A percentile compares a stretch with the other conserved stretches of the same genome.
These are phyloP conservation scores for Eclectus roratus DNA, from an alignment of 2,113 vertebrate species.

Conservation along the genomic window DNA sequence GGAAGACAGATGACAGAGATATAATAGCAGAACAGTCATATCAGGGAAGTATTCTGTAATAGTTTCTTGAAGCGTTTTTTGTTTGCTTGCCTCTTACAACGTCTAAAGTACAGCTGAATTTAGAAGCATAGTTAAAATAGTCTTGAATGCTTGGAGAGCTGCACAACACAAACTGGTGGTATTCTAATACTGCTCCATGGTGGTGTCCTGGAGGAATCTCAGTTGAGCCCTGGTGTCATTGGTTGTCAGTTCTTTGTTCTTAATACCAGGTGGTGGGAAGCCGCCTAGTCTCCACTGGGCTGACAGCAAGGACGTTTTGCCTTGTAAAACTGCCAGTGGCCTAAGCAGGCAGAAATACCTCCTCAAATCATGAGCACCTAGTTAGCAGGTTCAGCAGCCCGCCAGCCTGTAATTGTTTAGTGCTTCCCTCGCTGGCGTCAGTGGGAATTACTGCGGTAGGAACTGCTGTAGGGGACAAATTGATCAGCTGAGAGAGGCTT, in stretches of 20 bases:
- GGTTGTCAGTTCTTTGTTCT: neutral
- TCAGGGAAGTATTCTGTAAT: neutral
- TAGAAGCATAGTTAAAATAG: neutral
- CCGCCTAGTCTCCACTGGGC: neutral
- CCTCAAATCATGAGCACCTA: neutral
- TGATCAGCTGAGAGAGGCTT: slow-evolving; percentile 52
- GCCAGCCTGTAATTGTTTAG: neutral
- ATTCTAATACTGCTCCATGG: neutral
- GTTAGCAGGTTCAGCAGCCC: neutral
- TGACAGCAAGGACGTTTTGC: neutral
- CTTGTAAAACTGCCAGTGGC: neutral
- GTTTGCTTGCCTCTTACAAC: neutral
- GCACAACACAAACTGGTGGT: neutral
- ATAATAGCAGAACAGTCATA: neutral
- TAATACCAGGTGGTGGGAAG: neutral
- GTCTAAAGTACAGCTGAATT: neutral
- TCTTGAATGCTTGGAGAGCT: neutral
- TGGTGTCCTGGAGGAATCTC: neutral
- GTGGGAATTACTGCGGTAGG: slow-evolving; percentile 29
- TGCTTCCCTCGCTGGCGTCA: neutral
- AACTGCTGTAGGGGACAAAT: slow-evolving; percentile 43
- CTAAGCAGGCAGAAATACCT: neutral
- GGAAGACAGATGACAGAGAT: neutral
- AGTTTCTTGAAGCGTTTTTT: neutral
- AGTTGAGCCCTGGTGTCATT: neutral